Evolutionary conservation across 2,888 invertebrate species (phyloP).

Genomic region (Ischnura elegans): DNA sequence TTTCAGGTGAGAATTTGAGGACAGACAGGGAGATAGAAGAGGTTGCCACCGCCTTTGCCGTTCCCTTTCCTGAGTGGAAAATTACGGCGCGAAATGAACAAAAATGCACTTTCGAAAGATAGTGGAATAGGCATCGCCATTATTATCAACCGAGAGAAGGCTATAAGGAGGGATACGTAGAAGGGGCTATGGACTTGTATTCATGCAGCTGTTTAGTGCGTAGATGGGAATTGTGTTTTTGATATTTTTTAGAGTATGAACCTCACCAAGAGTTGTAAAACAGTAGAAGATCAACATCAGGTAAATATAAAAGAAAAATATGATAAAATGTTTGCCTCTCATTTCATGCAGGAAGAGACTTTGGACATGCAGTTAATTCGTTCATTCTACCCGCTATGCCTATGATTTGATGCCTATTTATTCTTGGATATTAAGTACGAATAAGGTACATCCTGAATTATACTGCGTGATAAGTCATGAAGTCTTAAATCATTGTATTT

Average conservation of each 20-base stretch:
- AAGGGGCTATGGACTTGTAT: neutral
- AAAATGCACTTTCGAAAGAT: neutral
- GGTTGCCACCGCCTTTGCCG: neutral
- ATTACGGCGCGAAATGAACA: neutral
- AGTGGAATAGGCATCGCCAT: neutral
- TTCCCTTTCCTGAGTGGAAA: neutral
- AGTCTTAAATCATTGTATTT: no score
- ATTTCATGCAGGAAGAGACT: no score
- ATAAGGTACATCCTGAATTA: no score
- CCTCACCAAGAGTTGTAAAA: no score
- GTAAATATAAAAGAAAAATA: no score
- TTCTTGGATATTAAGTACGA: no score
- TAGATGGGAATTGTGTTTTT: neutral
- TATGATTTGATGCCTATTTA: no score
- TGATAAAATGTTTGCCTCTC: no score
- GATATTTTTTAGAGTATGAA: neutral
- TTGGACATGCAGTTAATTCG: no score
- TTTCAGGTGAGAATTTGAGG: neutral
- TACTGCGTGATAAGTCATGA: no score
- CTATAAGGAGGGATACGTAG: neutral
- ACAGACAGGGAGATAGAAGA: neutral
- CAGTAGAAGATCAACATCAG: no score
- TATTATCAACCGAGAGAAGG: neutral
- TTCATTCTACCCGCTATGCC: no score
- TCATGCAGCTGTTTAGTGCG: neutral